These are phyloP conservation scores for Drosophila arawakana DNA, from an alignment of 1,140 invertebrate genomes.

Conservation along the genomic window DNA sequence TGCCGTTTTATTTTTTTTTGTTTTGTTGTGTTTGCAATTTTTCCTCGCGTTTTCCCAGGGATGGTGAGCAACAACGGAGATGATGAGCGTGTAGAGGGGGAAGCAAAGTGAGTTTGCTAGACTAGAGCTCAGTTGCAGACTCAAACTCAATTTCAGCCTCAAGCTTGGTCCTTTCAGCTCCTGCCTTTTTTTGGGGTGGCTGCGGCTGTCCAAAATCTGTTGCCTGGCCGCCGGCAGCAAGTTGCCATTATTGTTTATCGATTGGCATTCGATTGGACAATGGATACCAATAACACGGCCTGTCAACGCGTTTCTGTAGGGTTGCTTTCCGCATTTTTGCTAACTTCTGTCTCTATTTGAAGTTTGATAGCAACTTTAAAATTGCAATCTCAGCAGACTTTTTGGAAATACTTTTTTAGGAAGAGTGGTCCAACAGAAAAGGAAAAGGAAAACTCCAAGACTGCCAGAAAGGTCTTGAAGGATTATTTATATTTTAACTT, in stretches of 20 bases:
- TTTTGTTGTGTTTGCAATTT: background rate
- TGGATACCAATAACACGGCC: conserved; percentile 50
- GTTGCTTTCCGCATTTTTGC: conserved; percentile 11
- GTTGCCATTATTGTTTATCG: conserved; percentile 73
- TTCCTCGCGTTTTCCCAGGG: conserved; percentile 31
- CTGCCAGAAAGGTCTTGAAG: too few species aligned
- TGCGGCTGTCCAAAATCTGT: conserved; percentile 28
- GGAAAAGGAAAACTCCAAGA: too few species aligned
- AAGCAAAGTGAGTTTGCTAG: background rate
- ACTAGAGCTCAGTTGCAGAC: background rate
- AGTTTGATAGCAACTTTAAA: conserved; percentile 9
- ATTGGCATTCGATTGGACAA: conserved; percentile 71
- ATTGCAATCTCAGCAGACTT: background rate
- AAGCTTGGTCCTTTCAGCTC: background rate
- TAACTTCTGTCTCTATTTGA: background rate
- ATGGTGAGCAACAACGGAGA: background rate
- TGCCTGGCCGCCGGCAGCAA: conserved; percentile 23
- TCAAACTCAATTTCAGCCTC: background rate
- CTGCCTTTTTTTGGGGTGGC: conserved; percentile 8
- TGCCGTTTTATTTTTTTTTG: background rate
- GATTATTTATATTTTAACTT: too few species aligned
- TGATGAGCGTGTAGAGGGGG: background rate
- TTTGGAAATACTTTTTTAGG: too few species aligned
- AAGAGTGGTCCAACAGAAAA: too few species aligned
- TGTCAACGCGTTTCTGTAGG: conserved; percentile 51